phyloP scores from a whole-genome alignment of 92 coral and sea anemone species.

The Pocillopora meandrina region DNA sequence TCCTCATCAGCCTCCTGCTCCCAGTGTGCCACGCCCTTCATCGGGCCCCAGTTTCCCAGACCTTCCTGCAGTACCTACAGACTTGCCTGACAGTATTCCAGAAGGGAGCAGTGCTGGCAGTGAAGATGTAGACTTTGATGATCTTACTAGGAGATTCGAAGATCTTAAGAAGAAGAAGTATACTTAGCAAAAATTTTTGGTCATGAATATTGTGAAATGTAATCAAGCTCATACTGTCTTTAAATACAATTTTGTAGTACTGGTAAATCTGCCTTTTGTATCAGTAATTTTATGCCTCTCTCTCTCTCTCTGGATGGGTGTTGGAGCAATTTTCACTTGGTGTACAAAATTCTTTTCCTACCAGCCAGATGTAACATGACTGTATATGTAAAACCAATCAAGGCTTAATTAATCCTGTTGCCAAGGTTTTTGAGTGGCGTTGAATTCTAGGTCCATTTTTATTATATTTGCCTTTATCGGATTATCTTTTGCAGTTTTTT shows the following conservation, averaged over 20 bases:
- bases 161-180: constrained; percentile 98
- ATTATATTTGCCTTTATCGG: too few relatives aligned
- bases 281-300: background rate
- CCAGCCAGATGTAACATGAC: too few relatives aligned
- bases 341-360: too few relatives aligned
- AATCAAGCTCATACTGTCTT: background rate
- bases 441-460: too few relatives aligned
- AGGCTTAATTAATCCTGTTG: too few relatives aligned
- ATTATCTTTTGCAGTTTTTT: too few relatives aligned
- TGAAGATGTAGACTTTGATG: constrained; percentile 98
- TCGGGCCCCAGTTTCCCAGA: constrained; percentile 81
- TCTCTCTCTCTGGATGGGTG: too few relatives aligned
- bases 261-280: background rate
- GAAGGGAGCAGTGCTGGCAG: constrained; percentile 94
- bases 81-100: constrained; percentile 77
- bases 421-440: too few relatives aligned
- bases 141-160: constrained; percentile 96
- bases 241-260: background rate
- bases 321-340: too few relatives aligned
- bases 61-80: constrained; percentile 89
- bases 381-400: too few relatives aligned
- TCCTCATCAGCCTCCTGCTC: constrained; percentile 37
- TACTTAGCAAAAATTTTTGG: background rate
- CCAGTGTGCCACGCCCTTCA: constrained; percentile 73
- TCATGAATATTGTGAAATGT: background rate